A percentile compares a stretch with the other conserved stretches of the same genome.
Evolutionary conservation across 1,140 invertebrate species (phyloP).

Genomic region (Drosophila oshimai): DNA sequence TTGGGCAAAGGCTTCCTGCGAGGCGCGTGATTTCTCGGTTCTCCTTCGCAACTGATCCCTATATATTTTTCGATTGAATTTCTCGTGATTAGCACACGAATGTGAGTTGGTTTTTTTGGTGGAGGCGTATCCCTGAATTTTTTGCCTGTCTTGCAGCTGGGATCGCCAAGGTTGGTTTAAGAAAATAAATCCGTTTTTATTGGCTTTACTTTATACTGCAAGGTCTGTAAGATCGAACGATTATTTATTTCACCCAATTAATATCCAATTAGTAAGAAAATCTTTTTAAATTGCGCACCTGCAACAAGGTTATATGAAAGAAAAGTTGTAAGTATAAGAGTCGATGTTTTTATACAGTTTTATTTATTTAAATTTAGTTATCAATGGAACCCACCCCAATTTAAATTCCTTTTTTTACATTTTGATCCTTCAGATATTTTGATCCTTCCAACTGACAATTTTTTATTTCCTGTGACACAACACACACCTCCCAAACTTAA

Average conservation of each 20-base stretch:
- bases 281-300: neutral
- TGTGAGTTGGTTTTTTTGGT: conserved; percentile 32
- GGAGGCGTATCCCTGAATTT: conserved; percentile 48
- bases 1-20: conserved; percentile 31
- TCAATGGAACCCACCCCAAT: no score
- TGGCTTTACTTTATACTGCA: neutral
- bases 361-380: no score
- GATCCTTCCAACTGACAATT: neutral
- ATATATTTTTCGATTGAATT: conserved; percentile 63
- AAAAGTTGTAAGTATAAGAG: no score
- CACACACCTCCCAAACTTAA: conserved; percentile 12
- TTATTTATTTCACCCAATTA: conserved; percentile 21
- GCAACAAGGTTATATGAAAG: no score
- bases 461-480: conserved; percentile 10
- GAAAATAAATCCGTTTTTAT: conserved; percentile 21
- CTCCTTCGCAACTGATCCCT: neutral
- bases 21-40: conserved; percentile 66
- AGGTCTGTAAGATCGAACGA: neutral
- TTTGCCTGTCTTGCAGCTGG: conserved; percentile 46
- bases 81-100: conserved; percentile 77
- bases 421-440: conserved; percentile 6
- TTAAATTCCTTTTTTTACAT: neutral
- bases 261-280: conserved; percentile 9
- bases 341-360: no score
- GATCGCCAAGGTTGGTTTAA: neutral